These are phyloP conservation scores for Rafetus swinhoei DNA, from an alignment of 2,113 vertebrate genomes.

Conservation along the genomic window DNA sequence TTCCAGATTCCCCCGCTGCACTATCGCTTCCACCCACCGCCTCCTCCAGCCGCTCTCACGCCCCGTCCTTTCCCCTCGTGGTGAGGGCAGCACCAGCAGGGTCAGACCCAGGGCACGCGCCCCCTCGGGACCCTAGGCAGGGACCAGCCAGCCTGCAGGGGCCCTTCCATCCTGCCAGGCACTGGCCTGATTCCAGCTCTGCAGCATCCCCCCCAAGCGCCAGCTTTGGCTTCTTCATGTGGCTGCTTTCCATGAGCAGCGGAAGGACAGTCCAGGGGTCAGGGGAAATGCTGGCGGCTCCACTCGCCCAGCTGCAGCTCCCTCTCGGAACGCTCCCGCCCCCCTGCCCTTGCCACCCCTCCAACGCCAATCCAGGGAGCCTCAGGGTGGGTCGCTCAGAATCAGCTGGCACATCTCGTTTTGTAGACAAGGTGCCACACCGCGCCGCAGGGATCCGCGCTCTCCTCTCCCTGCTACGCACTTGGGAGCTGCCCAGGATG, in stretches of 20 bases:
- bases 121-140: not conserved
- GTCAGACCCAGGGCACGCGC: not conserved
- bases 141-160: no score
- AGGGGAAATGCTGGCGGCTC: not conserved
- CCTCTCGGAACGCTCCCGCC: not conserved
- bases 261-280: not conserved
- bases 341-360: not conserved
- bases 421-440: not conserved
- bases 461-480: no score
- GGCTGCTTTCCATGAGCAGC: not conserved
- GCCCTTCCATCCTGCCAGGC: not conserved
- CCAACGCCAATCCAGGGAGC: not conserved
- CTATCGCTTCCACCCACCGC: not conserved
- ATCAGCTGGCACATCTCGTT: not conserved
- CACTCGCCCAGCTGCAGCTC: not conserved
- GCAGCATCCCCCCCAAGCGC: not conserved
- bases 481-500: not conserved
- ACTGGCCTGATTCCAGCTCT: fast-evolving
- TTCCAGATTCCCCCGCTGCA: not conserved
- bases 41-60: not conserved
- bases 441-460: no score
- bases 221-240: not conserved
- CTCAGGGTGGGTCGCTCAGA: fast-evolving
- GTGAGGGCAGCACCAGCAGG: not conserved
- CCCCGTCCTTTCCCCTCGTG: not conserved